phyloP scores from a whole-genome alignment of 1,140 invertebrate genomes.

The Macrocentrus cingulum region DNA sequence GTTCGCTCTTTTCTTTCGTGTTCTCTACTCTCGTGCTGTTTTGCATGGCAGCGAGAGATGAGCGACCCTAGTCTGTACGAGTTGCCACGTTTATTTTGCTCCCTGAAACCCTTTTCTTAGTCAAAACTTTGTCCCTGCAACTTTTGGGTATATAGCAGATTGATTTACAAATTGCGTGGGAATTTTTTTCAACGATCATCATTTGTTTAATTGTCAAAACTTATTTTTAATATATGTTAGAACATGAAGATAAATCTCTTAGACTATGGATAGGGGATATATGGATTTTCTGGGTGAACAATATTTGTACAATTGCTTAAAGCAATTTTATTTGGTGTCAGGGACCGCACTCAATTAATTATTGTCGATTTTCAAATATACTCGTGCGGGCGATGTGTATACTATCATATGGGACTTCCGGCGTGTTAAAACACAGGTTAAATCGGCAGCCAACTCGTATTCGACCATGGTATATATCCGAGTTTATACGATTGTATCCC shows the following conservation, averaged over 20 bases:
- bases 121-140: not conserved
- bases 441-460: not conserved
- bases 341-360: slow-evolving; percentile 8
- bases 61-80: slow-evolving; percentile 1
- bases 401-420: not conserved
- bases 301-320: too few relatives aligned
- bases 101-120: slow-evolving; percentile 6
- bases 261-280: too few relatives aligned
- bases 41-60: slow-evolving; percentile 13
- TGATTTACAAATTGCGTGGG: too few relatives aligned
- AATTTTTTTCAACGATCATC: too few relatives aligned
- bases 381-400: not conserved
- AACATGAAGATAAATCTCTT: too few relatives aligned
- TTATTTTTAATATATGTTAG: too few relatives aligned
- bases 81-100: slow-evolving; percentile 13
- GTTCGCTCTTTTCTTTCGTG: not conserved
- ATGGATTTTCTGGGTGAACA: too few relatives aligned
- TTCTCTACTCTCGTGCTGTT: not conserved
- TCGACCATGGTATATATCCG: slow-evolving; percentile 28
- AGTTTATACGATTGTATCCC: slow-evolving; percentile 51
- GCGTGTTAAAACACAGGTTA: not conserved
- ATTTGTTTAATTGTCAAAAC: too few relatives aligned
- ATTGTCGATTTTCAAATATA: not conserved
- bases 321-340: too few relatives aligned
- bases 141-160: not conserved